These are phyloP conservation scores for Sebastes jordani DNA, from an alignment of 2,797 vertebrate genomes.

Conservation along the genomic window DNA sequence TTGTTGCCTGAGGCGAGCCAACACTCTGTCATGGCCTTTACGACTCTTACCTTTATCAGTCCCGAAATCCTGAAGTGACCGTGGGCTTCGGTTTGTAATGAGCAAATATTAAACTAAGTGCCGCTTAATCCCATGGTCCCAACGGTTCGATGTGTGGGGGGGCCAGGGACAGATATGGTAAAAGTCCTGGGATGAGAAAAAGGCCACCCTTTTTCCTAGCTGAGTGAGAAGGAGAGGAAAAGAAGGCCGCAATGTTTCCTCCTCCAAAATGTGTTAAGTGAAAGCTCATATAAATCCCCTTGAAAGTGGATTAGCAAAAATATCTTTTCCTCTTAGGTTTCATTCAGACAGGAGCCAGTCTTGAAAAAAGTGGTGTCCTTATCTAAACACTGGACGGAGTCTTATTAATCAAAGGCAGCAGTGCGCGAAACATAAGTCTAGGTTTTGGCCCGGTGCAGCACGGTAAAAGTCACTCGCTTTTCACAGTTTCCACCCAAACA, in stretches of 20 bases:
- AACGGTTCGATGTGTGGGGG: slow-evolving; percentile 38
- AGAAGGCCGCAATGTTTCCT: slow-evolving; percentile 60
- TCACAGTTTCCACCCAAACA: slow-evolving; percentile 75
- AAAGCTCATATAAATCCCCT: slow-evolving; percentile 68
- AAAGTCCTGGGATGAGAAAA: slow-evolving; percentile 32
- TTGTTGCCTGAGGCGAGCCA: slow-evolving; percentile 51
- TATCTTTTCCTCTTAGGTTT: slow-evolving; percentile 71
- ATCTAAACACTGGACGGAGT: slow-evolving; percentile 73
- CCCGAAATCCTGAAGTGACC: slow-evolving; percentile 26
- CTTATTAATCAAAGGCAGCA: slow-evolving; percentile 74
- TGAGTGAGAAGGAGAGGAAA: slow-evolving; percentile 16
- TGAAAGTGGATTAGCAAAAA: slow-evolving; percentile 75
- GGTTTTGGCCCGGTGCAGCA: slow-evolving; percentile 42
- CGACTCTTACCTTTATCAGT: slow-evolving; percentile 54
- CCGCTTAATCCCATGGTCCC: slow-evolving; percentile 43
- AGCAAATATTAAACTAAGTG: slow-evolving; percentile 50
- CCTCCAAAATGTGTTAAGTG: slow-evolving; percentile 64
- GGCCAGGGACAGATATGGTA: slow-evolving; percentile 9
- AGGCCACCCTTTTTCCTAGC: background rate
- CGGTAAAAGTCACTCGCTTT: slow-evolving; percentile 55
- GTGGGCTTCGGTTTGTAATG: slow-evolving; percentile 27
- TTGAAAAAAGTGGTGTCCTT: slow-evolving; percentile 59
- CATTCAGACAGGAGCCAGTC: slow-evolving; percentile 66
- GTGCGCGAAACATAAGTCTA: slow-evolving; percentile 67
- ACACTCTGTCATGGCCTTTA: slow-evolving; percentile 47